A percentile compares a stretch with the other conserved stretches of the same genome.
phyloP scores from a whole-genome alignment of 2,888 invertebrate genomes.

The Metalampra italica region DNA sequence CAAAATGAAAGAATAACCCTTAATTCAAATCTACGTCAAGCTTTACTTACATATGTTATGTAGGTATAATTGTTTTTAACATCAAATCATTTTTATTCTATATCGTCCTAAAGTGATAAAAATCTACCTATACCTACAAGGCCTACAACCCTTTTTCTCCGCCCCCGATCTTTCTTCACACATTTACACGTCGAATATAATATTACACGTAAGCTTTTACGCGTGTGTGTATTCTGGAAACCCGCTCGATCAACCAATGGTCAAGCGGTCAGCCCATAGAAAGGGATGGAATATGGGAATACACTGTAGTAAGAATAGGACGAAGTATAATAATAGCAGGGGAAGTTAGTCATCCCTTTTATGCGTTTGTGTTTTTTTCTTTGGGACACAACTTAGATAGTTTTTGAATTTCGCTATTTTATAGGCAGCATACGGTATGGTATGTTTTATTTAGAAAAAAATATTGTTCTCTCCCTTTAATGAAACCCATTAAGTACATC shows the following conservation, averaged over 20 bases:
- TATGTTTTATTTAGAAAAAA: too few relatives aligned
- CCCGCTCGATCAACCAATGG: slow-evolving; percentile 17
- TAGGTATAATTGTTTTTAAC: too few relatives aligned
- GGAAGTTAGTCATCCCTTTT: slow-evolving; percentile 1
- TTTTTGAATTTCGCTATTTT: too few relatives aligned
- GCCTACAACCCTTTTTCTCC: neutral
- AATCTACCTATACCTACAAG: too few relatives aligned
- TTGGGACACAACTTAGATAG: neutral
- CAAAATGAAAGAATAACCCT: too few relatives aligned
- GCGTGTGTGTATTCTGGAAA: neutral
- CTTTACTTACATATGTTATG: too few relatives aligned
- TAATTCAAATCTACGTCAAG: too few relatives aligned
- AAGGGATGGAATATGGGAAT: slow-evolving; percentile 8
- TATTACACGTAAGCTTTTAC: neutral
- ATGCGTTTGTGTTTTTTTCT: neutral
- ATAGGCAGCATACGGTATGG: too few relatives aligned
- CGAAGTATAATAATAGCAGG: neutral
- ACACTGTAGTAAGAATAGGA: neutral
- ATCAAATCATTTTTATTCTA: too few relatives aligned
- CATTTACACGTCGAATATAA: neutral
- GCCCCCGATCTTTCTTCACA: neutral
- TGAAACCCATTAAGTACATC: too few relatives aligned
- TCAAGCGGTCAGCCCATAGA: slow-evolving; percentile 19
- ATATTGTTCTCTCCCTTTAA: too few relatives aligned
- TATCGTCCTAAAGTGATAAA: too few relatives aligned